A percentile compares a stretch with the other conserved stretches of the same genome.
Conservation (phyloP, 1,140 invertebrate genomes). For the Cherax destructor region DNA sequence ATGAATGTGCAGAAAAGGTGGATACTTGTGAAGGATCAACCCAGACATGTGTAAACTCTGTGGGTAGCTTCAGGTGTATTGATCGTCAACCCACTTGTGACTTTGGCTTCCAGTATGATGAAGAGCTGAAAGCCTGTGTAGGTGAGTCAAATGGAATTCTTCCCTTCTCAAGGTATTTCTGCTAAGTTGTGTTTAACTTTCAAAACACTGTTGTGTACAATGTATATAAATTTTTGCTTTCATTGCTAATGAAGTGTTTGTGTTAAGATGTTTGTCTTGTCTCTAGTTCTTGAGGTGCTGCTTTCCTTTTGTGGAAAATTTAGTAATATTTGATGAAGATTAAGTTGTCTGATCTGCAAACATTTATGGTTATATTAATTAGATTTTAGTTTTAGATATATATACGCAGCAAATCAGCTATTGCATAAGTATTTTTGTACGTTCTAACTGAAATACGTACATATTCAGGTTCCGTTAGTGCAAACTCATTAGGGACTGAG, state of each 20-base stretch:
- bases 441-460: too few species aligned
- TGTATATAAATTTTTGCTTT: not conserved
- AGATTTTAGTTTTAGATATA: too few species aligned
- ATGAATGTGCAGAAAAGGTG: conserved; percentile 81
- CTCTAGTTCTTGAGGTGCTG: not conserved
- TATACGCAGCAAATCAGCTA: too few species aligned
- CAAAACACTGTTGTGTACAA: not conserved
- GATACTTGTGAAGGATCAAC: conserved; percentile 81
- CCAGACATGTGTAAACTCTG: conserved; percentile 84
- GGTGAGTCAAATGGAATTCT: conserved; percentile 75
- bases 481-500: too few species aligned
- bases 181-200: not conserved
- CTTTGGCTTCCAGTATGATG: conserved; percentile 82
- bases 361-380: too few species aligned
- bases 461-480: too few species aligned
- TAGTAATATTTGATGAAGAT: too few species aligned
- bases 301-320: too few species aligned
- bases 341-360: too few species aligned
- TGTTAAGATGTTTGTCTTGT: not conserved
- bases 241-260: not conserved
- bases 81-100: conserved; percentile 77
- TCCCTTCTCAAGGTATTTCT: not conserved
- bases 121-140: conserved; percentile 78
- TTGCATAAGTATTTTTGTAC: too few species aligned
- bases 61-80: conserved; percentile 82